Evolutionary conservation across 2,797 vertebrate genomes (phyloP), one percentile per base, ranked within the genome.

Genomic region (Microctenopoma lineatum): DNA sequence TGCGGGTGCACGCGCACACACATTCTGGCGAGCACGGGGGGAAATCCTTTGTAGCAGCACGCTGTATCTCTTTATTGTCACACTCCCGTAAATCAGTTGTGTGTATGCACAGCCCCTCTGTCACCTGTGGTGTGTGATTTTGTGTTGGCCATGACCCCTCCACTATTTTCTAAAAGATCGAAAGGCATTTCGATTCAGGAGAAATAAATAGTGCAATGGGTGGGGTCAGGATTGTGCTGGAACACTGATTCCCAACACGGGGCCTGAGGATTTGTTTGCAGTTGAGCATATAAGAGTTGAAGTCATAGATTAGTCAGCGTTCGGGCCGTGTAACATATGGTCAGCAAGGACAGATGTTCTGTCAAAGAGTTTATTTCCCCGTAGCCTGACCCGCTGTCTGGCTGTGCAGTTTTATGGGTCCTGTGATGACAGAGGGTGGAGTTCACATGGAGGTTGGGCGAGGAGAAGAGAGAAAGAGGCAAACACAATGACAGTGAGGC

Each of bases 361-460:
- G 74, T 88, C 70, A 84, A 84, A 75, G 80, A 12, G 39, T 88
- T 90, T 85, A 89, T 87, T 42, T 25, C 51, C 76, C 67, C 1
- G 26, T 5, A n/a, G 66, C 42, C 29, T 54, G 67, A 11, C 56
- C 52, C 44, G 3, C 38, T 59, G 63, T 34, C 48, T 38, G 42
- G 46, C 57, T 50, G 63, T 0, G 59, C 44, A 9, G 3, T 45
- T 87, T 87, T 85, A 86, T 81, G 59, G 70, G 68, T 59, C 57
- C 57, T 56, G 68, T 73, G 76, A 62, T 68, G 81, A 70, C 55
- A 50, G 52, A 78, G 67, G 78, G 60, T 0, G 75, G 66, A 67
- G 78, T 61, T 58, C 64, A 64, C 7, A 21, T 39, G 15, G 65
- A 74, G 70, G 54, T 2, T 14, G 29, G 48, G 46, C 34, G 55